Evolutionary conservation across 64 coral and sea anemone genomes (phyloP).

Genomic region (Dendrophyllia cribrosa): DNA sequence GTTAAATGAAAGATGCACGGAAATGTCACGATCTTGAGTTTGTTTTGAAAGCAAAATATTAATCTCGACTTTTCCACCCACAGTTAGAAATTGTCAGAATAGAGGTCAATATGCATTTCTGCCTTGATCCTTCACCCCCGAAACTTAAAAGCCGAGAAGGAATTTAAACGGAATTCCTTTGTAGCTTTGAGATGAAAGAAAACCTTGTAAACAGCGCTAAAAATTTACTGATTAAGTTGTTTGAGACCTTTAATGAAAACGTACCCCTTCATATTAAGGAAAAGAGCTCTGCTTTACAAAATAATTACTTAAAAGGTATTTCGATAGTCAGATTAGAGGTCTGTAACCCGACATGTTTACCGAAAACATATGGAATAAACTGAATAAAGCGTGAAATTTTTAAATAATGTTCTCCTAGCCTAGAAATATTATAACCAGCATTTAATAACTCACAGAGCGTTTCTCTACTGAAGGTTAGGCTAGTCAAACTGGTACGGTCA

Average conservation of each 20-base stretch:
- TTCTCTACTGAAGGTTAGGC: no score
- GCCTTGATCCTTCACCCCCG: neutral
- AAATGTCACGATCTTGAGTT: no score
- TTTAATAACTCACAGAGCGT: no score
- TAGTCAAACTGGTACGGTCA: no score
- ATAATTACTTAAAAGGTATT: constrained; percentile 34
- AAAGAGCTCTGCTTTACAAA: neutral
- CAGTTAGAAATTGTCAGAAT: no score
- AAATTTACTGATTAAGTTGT: constrained; percentile 13
- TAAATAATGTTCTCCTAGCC: no score
- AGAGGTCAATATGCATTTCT: no score
- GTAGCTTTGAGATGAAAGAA: neutral
- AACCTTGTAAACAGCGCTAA: neutral
- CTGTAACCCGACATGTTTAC: constrained; percentile 3
- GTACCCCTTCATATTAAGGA: neutral
- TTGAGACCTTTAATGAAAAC: neutral
- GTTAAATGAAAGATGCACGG: no score
- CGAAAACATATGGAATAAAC: neutral
- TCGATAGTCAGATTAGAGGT: constrained; percentile 13
- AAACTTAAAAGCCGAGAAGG: neutral
- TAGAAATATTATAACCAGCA: no score
- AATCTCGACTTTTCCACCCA: no score
- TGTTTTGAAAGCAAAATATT: no score
- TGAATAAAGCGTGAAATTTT: neutral
- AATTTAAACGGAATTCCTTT: constrained; percentile 3